Evolutionary conservation across 2,888 invertebrate genomes (phyloP).

Genomic region (Drosophila anomelani): DNA sequence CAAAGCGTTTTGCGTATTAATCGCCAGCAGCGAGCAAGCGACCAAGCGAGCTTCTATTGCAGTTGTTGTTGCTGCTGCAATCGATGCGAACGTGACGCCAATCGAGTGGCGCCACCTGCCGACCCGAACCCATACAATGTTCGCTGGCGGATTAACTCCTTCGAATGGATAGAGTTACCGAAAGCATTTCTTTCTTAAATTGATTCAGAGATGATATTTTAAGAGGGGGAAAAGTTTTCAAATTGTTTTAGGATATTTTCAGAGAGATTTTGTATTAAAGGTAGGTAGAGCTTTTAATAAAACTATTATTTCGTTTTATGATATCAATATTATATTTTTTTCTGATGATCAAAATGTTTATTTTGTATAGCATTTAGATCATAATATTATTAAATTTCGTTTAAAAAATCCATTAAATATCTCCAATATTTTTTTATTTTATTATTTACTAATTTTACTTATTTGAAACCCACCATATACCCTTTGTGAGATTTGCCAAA

Average conservation of each 20-base stretch:
- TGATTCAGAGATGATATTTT: slow-evolving; percentile 6
- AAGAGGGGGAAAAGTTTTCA: no score
- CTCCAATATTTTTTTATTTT: neutral
- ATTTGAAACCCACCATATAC: neutral
- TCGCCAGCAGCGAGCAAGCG: slow-evolving; percentile 53
- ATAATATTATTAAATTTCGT: neutral
- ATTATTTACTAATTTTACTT: neutral
- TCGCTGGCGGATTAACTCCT: slow-evolving; percentile 6
- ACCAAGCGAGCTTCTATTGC: neutral
- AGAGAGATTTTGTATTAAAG: neutral
- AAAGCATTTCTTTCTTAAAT: slow-evolving; percentile 12
- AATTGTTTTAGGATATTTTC: neutral
- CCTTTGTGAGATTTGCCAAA: slow-evolving; percentile 2
- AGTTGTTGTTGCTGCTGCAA: slow-evolving; percentile 20
- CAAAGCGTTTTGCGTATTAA: slow-evolving; percentile 81
- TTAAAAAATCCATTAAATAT: no score
- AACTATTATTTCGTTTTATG: neutral
- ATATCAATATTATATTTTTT: no score
- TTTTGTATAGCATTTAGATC: neutral
- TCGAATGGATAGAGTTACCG: slow-evolving; percentile 17
- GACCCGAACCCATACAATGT: slow-evolving; percentile 33
- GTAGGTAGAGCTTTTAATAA: neutral
- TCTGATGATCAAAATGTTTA: neutral
- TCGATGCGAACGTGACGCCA: slow-evolving; percentile 66
- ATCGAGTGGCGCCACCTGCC: slow-evolving; percentile 69